Percentiles rank a stretch among this genome's conserved stretches.
Evolutionary conservation across 2,888 invertebrate species (phyloP).

Genomic region (Matsumyia berberina): DNA sequence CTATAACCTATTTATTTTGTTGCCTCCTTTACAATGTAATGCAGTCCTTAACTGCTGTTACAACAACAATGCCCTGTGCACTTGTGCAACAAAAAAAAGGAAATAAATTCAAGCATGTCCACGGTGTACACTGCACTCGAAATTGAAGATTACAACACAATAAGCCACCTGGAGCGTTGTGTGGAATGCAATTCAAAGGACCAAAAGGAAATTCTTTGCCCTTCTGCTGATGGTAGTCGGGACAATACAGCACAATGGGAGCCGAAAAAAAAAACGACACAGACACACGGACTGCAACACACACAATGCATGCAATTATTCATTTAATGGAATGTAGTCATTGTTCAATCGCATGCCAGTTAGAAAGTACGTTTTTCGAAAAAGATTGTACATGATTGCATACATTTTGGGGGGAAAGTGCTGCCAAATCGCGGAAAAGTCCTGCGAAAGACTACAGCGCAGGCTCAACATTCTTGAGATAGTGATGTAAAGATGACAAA

Average conservation of each 20-base stretch:
- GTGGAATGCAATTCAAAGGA: constrained; percentile 53
- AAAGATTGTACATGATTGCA: too few species aligned
- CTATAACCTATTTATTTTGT: constrained; percentile 53
- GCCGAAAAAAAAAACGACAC: neutral
- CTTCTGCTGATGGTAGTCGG: neutral
- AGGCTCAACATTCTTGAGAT: too few species aligned
- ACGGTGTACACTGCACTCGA: constrained; percentile 61
- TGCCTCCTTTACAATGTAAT: constrained; percentile 31
- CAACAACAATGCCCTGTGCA: neutral
- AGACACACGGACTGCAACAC: neutral
- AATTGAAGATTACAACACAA: constrained; percentile 72
- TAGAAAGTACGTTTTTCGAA: constrained; percentile 1
- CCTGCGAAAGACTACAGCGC: too few species aligned
- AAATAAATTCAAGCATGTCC: constrained; percentile 71
- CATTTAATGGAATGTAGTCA: constrained; percentile 66
- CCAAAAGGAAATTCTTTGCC: constrained; percentile 22
- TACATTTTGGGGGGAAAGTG: too few species aligned
- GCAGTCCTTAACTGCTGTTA: neutral
- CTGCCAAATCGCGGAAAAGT: too few species aligned
- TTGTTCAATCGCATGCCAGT: constrained; percentile 54
- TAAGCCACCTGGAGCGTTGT: constrained; percentile 72
- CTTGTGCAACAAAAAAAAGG: constrained; percentile 15
- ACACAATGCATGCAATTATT: constrained; percentile 67
- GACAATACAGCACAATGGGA: constrained; percentile 36
- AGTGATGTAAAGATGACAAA: too few species aligned